Conservation (phyloP, 2,797 vertebrate genomes). For the Typhlichthys eigenmanni region DNA sequence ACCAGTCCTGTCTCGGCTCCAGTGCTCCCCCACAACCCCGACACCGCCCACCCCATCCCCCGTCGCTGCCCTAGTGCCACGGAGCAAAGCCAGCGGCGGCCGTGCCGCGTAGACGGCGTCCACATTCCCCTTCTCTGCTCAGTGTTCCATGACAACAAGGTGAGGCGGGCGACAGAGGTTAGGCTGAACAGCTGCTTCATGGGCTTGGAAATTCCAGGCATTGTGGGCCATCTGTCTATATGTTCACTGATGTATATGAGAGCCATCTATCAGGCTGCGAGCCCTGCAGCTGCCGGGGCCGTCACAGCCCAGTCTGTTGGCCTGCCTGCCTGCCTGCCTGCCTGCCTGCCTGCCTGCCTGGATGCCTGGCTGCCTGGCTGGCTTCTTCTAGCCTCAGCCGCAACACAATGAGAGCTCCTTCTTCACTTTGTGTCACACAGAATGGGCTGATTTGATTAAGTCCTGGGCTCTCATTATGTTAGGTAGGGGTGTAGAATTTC, state of each 20-base stretch:
- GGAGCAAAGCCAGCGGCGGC: constrained; percentile 30
- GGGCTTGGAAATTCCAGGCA: constrained; percentile 90
- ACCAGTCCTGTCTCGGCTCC: constrained; percentile 45
- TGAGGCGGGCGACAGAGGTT: constrained; percentile 93
- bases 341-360: constrained; percentile 10
- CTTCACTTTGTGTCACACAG: constrained; percentile 98
- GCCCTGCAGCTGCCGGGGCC: constrained; percentile 91
- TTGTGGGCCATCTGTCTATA: constrained; percentile 99
- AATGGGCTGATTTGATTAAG: constrained; percentile 99
- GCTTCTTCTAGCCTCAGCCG: constrained; percentile 77
- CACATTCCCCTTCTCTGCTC: constrained; percentile 88
- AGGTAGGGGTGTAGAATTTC: constrained; percentile 99
- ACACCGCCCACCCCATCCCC: constrained; percentile 11
- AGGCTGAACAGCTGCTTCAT: constrained; percentile 95
- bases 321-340: constrained; percentile 55
- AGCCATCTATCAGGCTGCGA: constrained; percentile 93
- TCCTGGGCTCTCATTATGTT: constrained; percentile 99
- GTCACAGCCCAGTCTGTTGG: constrained; percentile 72
- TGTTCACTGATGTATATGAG: constrained; percentile 92
- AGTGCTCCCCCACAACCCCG: background rate
- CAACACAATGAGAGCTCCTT: constrained; percentile 93
- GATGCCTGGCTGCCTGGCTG: constrained; percentile 71
- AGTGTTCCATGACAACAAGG: constrained; percentile 97
- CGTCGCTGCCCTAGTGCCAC: constrained; percentile 32
- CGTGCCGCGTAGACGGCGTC: constrained; percentile 69